Base-by-base conservation (phyloP, 2,888 invertebrate genomes). In the Tortrix viridana region DNA sequence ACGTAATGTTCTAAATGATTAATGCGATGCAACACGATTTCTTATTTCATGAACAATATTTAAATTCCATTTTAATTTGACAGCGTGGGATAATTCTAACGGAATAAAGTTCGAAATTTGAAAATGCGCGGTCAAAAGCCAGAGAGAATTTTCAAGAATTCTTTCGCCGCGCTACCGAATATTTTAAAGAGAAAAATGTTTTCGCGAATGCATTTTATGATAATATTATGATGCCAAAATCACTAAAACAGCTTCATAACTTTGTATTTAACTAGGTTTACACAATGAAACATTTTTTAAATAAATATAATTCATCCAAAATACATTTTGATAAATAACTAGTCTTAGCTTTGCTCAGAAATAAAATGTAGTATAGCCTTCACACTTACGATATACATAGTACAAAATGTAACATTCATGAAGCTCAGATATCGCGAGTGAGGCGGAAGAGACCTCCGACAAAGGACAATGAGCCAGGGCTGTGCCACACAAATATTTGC, bases 371-470 rank as follows among this genome's bases (percentile, higher is more conserved):
- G 32, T 58, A 48, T 22, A 48, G n/a, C 22, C 22, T 55, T 23
- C 44, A 44, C 53, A 54, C 53, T 43, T 64, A 59, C 63, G 59
- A 50, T 60, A 64, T 59, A 66, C 47, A 57, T 38, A 65, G 61
- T 63, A 63, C 57, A 58, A 55, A 61, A 61, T 57, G 57, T 63
- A 63, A 58, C 63, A 70, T 79, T 81, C 81, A 82, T 81, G 80
- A 82, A 81, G 79, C 73, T 72, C 75, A 85, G 85, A 86, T 87
- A 88, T 79, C 81, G 80, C 79, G 83, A 79, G 85, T 87, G 87
- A 82, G 81, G 85, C 90, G 88, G 89, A 88, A 90, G 85, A 86
- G 84, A 84, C 83, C 86, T 84, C 82, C 85, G 81, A 87, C 89
- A 88, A 87, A 89, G 89, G 86, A 83, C 88, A 86, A 88, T 87